Conservation (phyloP, 2,888 invertebrate species). For the Syritta pipiens region DNA sequence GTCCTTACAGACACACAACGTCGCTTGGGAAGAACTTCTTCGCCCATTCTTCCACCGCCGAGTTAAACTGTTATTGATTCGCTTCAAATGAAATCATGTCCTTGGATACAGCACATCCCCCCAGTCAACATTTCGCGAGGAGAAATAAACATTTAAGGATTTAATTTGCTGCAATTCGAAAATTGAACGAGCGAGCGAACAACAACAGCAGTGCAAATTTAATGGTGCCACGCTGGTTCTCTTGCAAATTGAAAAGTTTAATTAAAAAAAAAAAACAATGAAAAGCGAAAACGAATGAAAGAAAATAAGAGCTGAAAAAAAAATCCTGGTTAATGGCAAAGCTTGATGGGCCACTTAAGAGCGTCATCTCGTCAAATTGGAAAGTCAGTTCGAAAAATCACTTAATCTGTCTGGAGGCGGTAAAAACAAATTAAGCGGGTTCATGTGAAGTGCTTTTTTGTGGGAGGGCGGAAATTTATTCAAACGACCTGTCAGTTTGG, state of each 20-base stretch:
- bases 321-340: neutral
- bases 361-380: constrained; percentile 29
- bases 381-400: constrained; percentile 35
- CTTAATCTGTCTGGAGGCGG: constrained; percentile 18
- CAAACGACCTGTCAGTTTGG: constrained; percentile 3
- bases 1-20: no score
- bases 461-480: neutral
- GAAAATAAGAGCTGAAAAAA: no score
- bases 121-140: no score
- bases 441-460: constrained; percentile 22
- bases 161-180: constrained; percentile 38
- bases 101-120: constrained; percentile 32
- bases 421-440: constrained; percentile 33
- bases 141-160: constrained; percentile 42
- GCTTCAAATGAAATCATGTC: constrained; percentile 43
- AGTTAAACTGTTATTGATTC: constrained; percentile 64
- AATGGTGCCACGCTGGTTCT: neutral
- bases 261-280: constrained; percentile 45
- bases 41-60: no score
- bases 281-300: no score
- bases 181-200: constrained; percentile 9
- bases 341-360: constrained; percentile 27
- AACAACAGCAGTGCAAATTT: constrained; percentile 6
- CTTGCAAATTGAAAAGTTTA: constrained; percentile 52
- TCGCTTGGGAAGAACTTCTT: no score